Conservation (phyloP, 2,113 vertebrate genomes). For the Mus spicilegus region DNA sequence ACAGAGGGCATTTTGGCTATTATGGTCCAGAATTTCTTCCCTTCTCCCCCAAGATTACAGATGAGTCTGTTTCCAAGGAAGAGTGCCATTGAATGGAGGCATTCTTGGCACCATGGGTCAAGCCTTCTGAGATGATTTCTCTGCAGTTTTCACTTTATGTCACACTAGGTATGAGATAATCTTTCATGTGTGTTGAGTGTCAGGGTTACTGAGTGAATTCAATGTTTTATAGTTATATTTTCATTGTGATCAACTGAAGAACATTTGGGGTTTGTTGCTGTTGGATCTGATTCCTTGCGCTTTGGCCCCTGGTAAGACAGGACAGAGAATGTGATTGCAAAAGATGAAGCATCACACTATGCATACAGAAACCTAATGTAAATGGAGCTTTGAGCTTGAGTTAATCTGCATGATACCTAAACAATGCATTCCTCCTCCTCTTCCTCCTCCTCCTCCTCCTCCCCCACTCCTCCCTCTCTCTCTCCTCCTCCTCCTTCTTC, state of each 20-base stretch:
- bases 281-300: slow-evolving; percentile 25
- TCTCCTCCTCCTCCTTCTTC: background rate
- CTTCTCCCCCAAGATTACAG: background rate
- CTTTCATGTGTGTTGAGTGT: background rate
- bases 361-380: background rate
- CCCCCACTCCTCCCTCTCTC: background rate
- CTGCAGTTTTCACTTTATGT: background rate
- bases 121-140: background rate
- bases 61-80: background rate
- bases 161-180: background rate
- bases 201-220: background rate
- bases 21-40: background rate
- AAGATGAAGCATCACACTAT: background rate
- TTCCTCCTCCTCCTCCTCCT: background rate
- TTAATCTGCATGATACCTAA: background rate
- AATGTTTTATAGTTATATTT: background rate
- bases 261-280: background rate
- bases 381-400: slow-evolving; percentile 14
- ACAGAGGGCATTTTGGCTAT: background rate
- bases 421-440: background rate
- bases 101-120: background rate
- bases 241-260: slow-evolving; percentile 11
- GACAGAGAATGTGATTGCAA: background rate
- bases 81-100: background rate
- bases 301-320: background rate